phyloP scores from a whole-genome alignment of 2,113 vertebrate genomes.

The Lagopus leucura region DNA sequence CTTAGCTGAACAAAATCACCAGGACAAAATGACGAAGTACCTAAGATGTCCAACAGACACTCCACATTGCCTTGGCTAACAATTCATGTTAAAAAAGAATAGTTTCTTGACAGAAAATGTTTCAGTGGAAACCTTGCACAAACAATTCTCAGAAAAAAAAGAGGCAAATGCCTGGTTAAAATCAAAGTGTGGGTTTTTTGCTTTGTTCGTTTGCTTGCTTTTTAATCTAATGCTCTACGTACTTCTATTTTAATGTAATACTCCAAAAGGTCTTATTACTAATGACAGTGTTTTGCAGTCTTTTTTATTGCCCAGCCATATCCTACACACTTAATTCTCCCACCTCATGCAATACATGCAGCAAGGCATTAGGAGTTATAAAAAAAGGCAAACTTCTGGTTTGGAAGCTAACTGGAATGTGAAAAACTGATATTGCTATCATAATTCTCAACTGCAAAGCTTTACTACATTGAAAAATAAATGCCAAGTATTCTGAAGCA shows the following conservation, averaged over 20 bases:
- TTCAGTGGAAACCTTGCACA: conserved; percentile 33
- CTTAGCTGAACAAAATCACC: not conserved
- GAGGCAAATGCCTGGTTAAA: not conserved
- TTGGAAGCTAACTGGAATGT: conserved; percentile 11
- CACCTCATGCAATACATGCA: not conserved
- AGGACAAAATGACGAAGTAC: not conserved
- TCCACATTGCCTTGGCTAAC: not conserved
- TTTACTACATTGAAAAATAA: conserved; percentile 18
- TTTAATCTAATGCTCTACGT: not conserved
- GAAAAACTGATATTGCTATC: not conserved
- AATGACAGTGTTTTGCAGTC: not conserved
- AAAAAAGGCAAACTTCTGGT: conserved; percentile 4
- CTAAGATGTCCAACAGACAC: not conserved
- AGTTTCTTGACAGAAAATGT: not conserved
- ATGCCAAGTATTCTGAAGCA: conserved; percentile 47
- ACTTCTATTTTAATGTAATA: not conserved
- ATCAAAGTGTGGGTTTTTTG: not conserved
- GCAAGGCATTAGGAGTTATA: not conserved
- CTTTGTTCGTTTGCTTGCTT: not conserved
- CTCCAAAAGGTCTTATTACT: not conserved
- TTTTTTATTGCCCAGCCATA: not conserved
- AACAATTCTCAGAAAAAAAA: not conserved
- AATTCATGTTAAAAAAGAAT: not conserved
- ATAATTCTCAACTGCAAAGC: conserved; percentile 10
- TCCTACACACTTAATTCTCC: not conserved